Evolutionary conservation across 2,888 invertebrate species (phyloP), one percentile per base, ranked within the genome.

Genomic region (Latheticus oryzae): DNA sequence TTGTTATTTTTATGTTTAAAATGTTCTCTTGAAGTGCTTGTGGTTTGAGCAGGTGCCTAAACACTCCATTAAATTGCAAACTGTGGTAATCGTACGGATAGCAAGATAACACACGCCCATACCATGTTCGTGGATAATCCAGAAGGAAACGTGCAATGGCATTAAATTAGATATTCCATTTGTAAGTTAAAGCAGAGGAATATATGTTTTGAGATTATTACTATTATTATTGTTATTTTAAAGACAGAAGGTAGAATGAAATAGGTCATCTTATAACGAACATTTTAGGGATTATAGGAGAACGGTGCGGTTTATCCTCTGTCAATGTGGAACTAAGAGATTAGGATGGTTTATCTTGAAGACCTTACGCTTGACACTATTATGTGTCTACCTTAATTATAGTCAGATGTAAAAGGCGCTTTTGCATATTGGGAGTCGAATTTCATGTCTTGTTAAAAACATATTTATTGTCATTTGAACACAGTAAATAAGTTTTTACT

Each of bases 321-420:
- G 53, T 54, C 53, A 54, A 54, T 54, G 43, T 54, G 53, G 53
- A 45, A 37, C 43, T 37, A 28, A 37, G 53, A 45, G 53, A 54
- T 54, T 54, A 54, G 26, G 24, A 13, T 5, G 43, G 45, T 33
- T 54, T 54, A 54, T 52, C 52, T 52, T 42, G 21, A 42, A 13
- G 24, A 33, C 33, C 38, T 4, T 8, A 21, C n/a, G 30, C 15
- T 28, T 38, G 7, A 38, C 32, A 13, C 52, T 16, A 8, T 43
- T 23, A 52, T 52, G 24, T 42, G 42, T 42, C 42, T 42, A 43
- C 42, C 42, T 42, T 42, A 40, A 30, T 51, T 40, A 40, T 51
- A 40, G 40, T 17, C 33, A n/a, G n/a, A n/a, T n/a, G n/a, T n/a
- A n/a, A n/a, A n/a, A n/a, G n/a, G n/a, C n/a, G n/a, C n/a, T n/a